A percentile compares a stretch with the other conserved stretches of the same genome.
Evolutionary conservation across 2,113 vertebrate genomes (phyloP).

Genomic region (Sarotherodon lohbergeri): DNA sequence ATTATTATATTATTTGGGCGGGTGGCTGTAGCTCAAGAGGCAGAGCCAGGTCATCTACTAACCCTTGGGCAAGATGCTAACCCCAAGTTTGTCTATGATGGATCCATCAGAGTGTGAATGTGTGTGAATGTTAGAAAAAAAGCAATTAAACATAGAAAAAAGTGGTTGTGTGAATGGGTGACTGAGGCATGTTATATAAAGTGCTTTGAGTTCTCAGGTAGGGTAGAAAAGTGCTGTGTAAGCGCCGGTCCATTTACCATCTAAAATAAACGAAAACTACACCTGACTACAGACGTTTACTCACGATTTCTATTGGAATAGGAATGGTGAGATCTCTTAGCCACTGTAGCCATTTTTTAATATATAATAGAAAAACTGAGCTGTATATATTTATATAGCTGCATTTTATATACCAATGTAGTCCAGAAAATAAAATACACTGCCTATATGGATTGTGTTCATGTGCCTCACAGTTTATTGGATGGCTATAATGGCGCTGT

Average conservation of each 20-base stretch:
- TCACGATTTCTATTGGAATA: neutral
- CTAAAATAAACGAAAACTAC: neutral
- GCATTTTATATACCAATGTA: neutral
- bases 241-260: neutral
- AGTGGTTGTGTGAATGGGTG: neutral
- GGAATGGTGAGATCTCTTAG: neutral
- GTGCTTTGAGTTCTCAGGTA: neutral
- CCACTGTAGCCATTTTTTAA: neutral
- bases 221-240: neutral
- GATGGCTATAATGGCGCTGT: conserved; percentile 39
- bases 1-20: neutral
- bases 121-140: too few species aligned
- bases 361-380: neutral
- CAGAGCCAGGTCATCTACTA: neutral
- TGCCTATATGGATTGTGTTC: neutral
- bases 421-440: neutral
- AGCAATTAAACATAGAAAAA: too few species aligned
- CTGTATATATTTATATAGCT: neutral
- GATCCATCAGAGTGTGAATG: too few species aligned
- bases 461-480: neutral
- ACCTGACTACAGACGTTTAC: neutral
- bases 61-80: too few species aligned
- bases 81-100: too few species aligned
- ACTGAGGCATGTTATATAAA: neutral
- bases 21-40: neutral